Evolutionary conservation across 2,113 vertebrate genomes (phyloP).

Genomic region (Baryphthengus martii): DNA sequence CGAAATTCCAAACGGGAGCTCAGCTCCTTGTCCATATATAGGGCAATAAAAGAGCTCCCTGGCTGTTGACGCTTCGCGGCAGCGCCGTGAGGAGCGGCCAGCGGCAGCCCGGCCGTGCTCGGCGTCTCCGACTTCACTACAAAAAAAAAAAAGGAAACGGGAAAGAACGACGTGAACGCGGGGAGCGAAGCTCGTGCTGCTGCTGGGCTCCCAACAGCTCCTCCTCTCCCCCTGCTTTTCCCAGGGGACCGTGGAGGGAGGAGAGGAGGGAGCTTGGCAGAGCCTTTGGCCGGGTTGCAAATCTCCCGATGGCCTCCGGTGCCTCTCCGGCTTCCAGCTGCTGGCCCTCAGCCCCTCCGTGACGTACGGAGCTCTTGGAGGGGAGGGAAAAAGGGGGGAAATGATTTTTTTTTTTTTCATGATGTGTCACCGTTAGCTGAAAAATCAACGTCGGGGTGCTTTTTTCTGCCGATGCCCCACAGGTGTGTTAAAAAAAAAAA

Average conservation of each 20-base stretch:
- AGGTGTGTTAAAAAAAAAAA: rapidly evolving
- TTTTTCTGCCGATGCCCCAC: not conserved
- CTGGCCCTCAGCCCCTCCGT: not conserved
- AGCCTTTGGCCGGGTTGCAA: not conserved
- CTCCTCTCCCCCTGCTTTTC: not conserved
- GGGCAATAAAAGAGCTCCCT: not conserved
- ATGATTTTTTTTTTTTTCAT: not conserved
- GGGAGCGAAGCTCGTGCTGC: rapidly evolving
- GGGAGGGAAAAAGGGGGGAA: not conserved
- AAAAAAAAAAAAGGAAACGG: not conserved
- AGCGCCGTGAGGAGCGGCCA: not conserved
- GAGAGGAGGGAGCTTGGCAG: not conserved
- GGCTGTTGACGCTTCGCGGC: not conserved
- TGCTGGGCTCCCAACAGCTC: rapidly evolving
- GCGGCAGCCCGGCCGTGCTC: rapidly evolving
- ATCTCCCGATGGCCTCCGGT: not conserved
- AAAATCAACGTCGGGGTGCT: not conserved
- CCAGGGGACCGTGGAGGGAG: not conserved
- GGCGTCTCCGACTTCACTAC: not conserved
- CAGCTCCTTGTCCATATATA: not conserved
- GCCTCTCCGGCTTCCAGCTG: not conserved
- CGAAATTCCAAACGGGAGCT: not conserved
- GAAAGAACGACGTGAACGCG: not conserved
- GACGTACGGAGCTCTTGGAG: not conserved
- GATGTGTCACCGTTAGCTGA: not conserved